phyloP scores from a whole-genome alignment of 2,797 vertebrate species.

The Glossophaga mutica region DNA sequence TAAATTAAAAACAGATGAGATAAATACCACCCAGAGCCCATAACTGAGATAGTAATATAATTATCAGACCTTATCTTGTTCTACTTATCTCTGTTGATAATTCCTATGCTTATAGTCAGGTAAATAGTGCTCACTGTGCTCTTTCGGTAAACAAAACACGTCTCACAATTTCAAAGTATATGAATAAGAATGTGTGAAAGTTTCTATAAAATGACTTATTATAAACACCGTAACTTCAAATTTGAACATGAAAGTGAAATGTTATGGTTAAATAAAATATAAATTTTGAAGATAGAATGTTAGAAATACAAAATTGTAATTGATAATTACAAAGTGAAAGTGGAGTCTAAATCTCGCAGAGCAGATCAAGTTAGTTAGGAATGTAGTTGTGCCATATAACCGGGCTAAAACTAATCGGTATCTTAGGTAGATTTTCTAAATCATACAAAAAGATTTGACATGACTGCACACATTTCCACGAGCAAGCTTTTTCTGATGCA shows the following conservation, averaged over 20 bases:
- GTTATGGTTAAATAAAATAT: background rate
- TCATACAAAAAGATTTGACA: background rate
- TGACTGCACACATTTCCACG: background rate
- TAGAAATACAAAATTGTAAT: background rate
- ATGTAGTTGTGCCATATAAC: background rate
- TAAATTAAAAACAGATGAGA: background rate
- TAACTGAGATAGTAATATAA: background rate
- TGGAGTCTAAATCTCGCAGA: background rate
- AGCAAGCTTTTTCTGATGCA: background rate
- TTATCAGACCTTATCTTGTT: background rate
- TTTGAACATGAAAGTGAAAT: background rate
- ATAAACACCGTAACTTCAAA: background rate
- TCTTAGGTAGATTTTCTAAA: background rate
- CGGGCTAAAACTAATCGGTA: background rate
- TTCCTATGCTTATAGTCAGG: background rate
- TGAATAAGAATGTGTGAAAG: background rate
- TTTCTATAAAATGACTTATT: background rate
- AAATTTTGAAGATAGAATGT: background rate
- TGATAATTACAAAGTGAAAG: background rate
- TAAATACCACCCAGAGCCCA: background rate
- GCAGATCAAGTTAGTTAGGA: background rate
- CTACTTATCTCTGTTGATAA: background rate
- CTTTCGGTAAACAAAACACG: background rate
- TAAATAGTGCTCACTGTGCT: background rate
- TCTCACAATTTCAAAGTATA: background rate